Evolutionary conservation across 2,888 invertebrate genomes (phyloP).

Genomic region (Acanthosepion lycidas): DNA sequence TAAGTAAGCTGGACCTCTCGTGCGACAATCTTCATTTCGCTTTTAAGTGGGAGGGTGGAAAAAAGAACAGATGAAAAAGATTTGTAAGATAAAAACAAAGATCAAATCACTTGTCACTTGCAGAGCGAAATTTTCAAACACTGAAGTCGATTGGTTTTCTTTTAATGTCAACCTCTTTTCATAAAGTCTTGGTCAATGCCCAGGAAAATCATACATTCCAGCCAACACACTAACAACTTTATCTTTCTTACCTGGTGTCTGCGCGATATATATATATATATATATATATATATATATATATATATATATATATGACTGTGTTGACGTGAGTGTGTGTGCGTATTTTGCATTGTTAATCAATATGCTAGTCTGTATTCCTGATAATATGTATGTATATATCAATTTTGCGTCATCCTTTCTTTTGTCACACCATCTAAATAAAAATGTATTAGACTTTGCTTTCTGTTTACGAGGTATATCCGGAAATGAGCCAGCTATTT

Average conservation of each 20-base stretch:
- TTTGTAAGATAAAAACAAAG: constrained; percentile 10
- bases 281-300: constrained; percentile 33
- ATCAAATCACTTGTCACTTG: constrained; percentile 33
- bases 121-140: not conserved
- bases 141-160: constrained; percentile 8
- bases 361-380: too few species aligned
- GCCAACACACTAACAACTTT: not conserved
- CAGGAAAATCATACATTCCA: not conserved
- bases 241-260: not conserved
- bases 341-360: not conserved
- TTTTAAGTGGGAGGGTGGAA: not conserved
- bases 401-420: too few species aligned
- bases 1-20: not conserved
- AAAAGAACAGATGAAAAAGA: not conserved
- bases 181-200: not conserved
- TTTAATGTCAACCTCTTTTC: not conserved
- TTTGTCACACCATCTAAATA: too few species aligned
- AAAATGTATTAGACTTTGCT: too few species aligned
- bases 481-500: too few species aligned
- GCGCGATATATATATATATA: not conserved
- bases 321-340: not conserved
- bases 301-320: not conserved
- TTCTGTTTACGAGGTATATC: too few species aligned
- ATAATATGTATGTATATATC: too few species aligned
- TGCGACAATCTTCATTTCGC: not conserved